Evolutionary conservation across 1,140 invertebrate genomes (phyloP), one percentile per base, ranked within the genome.

Genomic region (Spodoptera frugiperda): DNA sequence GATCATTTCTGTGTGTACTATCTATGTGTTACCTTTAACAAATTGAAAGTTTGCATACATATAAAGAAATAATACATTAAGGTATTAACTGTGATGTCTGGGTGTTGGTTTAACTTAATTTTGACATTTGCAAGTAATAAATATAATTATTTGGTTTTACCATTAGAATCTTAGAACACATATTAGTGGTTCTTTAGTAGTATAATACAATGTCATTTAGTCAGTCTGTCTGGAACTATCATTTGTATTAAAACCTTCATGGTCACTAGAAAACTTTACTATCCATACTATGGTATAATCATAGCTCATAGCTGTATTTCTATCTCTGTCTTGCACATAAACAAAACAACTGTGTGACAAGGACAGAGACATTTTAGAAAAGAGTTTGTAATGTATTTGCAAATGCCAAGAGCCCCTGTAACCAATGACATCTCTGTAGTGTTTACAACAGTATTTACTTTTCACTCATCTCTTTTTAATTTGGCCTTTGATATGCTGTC

Each of bases 391-490:
- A 21, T 48, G 78, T 91, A 88, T 91, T 93, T 93, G 90, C 89
- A 89, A 93, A 91, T 91, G 84, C 82, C 46, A 77, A 81, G 81
- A 61, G 77, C 78, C 82, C 71, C 82, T 70, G 39, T 89, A 90
- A 91, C 90, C 87, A 87, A 87, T 81, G 89, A 90, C 90, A 91
- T 92, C 85, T 91, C 84, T 86, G 83, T 91, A 91, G 87, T 87
- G 81, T 84, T 81, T 79, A 75, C 71, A 85, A 81, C 91, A 92
- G 91, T 93, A 93, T 93, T 91, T 93, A 93, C 91, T 92, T 93
- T 93, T 93, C 84, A 83, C 81, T 83, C 72, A 76, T 82, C 54
- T 49, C 84, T 82, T 84, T 25, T 84, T 88, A 77, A 85, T 85
- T 79, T 84, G 73, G 81, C 79, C 77, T 85, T 78, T 51, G 30